Percentiles rank a stretch among this genome's conserved stretches.
Conservation (phyloP, 2,888 invertebrate species). For the Tenthredo amoena region DNA sequence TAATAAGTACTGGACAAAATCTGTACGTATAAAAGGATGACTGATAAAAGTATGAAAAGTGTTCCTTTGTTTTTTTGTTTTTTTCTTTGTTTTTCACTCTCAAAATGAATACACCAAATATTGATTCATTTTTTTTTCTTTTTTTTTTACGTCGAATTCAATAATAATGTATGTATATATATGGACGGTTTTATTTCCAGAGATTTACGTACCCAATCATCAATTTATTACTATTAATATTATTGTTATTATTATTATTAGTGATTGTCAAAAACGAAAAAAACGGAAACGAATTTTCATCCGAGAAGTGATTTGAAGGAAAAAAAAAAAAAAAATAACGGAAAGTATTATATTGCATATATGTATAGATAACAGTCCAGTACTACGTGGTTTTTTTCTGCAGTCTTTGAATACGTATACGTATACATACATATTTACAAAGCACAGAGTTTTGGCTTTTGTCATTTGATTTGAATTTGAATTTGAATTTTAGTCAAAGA, state of each 20-base stretch:
- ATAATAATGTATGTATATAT: not conserved
- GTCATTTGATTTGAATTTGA: too few relatives aligned
- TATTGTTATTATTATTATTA: not conserved
- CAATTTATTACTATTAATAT: not conserved
- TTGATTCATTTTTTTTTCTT: not conserved
- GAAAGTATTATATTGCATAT: too few relatives aligned
- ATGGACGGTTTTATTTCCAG: constrained; percentile 2
- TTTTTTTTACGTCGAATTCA: not conserved
- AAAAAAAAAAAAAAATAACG: not conserved
- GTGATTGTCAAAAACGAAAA: not conserved
- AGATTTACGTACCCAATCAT: constrained; percentile 2
- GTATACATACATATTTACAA: too few relatives aligned
- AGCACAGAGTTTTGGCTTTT: too few relatives aligned
- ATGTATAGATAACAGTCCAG: too few relatives aligned
- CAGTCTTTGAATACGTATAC: too few relatives aligned
- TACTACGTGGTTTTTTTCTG: too few relatives aligned
- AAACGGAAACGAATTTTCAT: not conserved
- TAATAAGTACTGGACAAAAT: not conserved
- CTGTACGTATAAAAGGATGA: not conserved
- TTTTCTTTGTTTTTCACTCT: constrained; percentile 57
- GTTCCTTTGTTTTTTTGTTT: not conserved
- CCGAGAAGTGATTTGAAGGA: too few relatives aligned
- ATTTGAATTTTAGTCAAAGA: too few relatives aligned
- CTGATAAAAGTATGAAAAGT: not conserved
- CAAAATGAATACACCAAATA: constrained; percentile 13